phyloP scores from a whole-genome alignment of 2,797 vertebrate genomes.

The Tenualosa ilisha region DNA sequence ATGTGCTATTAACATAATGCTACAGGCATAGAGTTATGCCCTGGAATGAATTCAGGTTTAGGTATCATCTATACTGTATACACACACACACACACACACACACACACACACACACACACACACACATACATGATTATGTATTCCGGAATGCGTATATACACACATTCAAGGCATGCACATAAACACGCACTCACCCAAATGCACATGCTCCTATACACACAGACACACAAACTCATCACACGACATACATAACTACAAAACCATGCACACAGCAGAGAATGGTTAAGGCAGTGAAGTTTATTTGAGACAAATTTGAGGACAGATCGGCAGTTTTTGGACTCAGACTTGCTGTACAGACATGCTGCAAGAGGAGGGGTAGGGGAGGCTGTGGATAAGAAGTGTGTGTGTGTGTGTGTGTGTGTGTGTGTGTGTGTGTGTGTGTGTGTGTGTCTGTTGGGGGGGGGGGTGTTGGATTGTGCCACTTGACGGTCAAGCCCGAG shows the following conservation, averaged over 20 bases:
- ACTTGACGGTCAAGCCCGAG: constrained; percentile 28
- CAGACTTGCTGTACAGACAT: neutral
- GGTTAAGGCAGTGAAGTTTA: neutral
- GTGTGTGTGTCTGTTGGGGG: neutral
- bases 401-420: constrained; percentile 7
- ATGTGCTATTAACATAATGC: neutral
- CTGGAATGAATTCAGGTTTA: neutral
- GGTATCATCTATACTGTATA: neutral
- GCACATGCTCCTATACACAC: neutral
- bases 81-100: neutral
- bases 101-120: neutral
- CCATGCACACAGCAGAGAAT: neutral
- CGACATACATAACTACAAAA: neutral
- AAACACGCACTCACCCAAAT: neutral
- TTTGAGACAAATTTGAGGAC: constrained; percentile 7
- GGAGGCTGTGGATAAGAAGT: neutral
- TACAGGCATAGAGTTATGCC: neutral
- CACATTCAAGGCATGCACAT: neutral
- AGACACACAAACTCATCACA: neutral
- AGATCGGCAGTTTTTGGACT: neutral
- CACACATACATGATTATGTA: neutral
- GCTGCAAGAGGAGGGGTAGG: neutral
- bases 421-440: neutral
- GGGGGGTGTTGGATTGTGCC: constrained; percentile 13
- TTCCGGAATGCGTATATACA: neutral